Evolutionary conservation across 2,888 invertebrate genomes (phyloP).

Genomic region (Diabrotica balteata): DNA sequence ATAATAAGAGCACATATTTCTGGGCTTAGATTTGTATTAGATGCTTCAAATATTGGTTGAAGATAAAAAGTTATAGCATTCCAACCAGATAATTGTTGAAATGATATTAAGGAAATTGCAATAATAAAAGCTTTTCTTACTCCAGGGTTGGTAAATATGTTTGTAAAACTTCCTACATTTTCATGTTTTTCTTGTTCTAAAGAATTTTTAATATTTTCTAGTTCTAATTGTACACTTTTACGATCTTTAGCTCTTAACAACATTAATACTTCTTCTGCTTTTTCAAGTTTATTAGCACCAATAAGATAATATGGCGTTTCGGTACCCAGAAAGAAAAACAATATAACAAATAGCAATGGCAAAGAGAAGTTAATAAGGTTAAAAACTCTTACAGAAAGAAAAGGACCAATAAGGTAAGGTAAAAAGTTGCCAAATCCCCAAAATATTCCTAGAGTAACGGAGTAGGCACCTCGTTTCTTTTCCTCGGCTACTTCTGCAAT

Average conservation of each 20-base stretch:
- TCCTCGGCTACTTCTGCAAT: constrained; percentile 83
- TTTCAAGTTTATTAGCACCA: constrained; percentile 63
- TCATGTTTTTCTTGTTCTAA: constrained; percentile 59
- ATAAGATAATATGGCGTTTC: constrained; percentile 67
- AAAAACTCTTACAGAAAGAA: constrained; percentile 68
- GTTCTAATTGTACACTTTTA: constrained; percentile 59
- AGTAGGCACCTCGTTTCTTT: constrained; percentile 76
- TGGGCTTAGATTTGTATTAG: constrained; percentile 69
- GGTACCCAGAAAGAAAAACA: constrained; percentile 70
- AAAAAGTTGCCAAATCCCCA: constrained; percentile 73
- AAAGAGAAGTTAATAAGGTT: constrained; percentile 62
- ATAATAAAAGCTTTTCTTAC: constrained; percentile 78
- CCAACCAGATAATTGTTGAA: constrained; percentile 79
- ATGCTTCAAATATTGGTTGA: constrained; percentile 71
- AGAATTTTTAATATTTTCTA: constrained; percentile 60
- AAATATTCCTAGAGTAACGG: constrained; percentile 73
- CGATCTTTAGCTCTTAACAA: constrained; percentile 67
- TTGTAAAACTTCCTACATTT: constrained; percentile 56
- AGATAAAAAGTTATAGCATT: constrained; percentile 55
- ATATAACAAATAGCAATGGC: constrained; percentile 63
- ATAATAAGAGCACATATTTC: constrained; percentile 77
- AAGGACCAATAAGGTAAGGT: constrained; percentile 75
- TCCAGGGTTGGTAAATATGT: constrained; percentile 69
- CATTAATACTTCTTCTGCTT: constrained; percentile 66
- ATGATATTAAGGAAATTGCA: constrained; percentile 73